Percentiles rank a stretch among this genome's conserved stretches.
phyloP scores from a whole-genome alignment of 2,113 vertebrate species.

The Dromaius novaehollandiae region DNA sequence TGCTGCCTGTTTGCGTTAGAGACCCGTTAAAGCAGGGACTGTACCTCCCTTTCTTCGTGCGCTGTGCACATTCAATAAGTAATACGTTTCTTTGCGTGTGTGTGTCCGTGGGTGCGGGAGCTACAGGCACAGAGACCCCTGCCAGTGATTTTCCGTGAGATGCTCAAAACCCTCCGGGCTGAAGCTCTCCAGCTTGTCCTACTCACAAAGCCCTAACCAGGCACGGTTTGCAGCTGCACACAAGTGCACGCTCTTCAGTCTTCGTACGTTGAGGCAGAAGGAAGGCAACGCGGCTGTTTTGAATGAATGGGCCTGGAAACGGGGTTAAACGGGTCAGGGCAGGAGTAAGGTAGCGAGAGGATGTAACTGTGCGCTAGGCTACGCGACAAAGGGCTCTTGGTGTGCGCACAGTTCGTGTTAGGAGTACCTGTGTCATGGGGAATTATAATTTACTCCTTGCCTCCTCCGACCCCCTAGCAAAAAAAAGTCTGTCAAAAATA shows the following conservation, averaged over 20 bases:
- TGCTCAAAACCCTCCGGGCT: neutral
- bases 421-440: neutral
- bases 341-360: neutral
- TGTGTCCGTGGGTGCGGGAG: neutral
- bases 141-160: neutral
- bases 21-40: neutral
- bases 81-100: accelerated
- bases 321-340: neutral
- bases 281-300: neutral
- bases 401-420: neutral
- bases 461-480: neutral
- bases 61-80: neutral
- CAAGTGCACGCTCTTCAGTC: accelerated
- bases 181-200: neutral
- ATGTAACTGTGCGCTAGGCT: accelerated
- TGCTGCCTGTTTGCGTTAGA: neutral
- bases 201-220: neutral
- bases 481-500: neutral
- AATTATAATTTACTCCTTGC: neutral
- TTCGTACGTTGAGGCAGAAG: neutral
- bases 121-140: neutral
- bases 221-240: accelerated
- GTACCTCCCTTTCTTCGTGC: neutral
- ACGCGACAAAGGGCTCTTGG: neutral
- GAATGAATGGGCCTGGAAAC: neutral